Evolutionary conservation across 35 echinoderm and acorn worm genomes (phyloP).

Genomic region (Heliocidaris tuberculata): DNA sequence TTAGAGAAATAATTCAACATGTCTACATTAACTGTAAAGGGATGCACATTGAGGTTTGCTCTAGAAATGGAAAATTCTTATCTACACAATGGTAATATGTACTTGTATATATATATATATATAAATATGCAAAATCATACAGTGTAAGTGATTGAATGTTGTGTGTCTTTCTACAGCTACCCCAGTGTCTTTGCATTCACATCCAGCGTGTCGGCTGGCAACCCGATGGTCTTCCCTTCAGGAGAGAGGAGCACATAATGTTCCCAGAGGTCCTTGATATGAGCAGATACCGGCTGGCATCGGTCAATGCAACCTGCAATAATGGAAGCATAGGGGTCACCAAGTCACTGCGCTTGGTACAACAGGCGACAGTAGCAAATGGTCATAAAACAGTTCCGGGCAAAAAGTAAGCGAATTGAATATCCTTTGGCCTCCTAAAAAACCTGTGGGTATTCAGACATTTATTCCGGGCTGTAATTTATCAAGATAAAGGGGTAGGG

Average conservation of each 20-base stretch:
- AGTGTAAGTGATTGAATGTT: too few relatives aligned
- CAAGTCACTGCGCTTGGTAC: background rate
- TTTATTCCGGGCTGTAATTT: too few relatives aligned
- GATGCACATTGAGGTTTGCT: background rate
- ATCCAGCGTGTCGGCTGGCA: constrained; percentile 77
- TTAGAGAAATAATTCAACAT: background rate
- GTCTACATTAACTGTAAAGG: background rate
- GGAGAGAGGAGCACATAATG: constrained; percentile 79
- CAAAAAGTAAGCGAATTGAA: background rate
- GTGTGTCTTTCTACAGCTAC: constrained; percentile 54
- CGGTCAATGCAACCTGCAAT: constrained; percentile 48
- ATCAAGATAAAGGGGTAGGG: background rate
- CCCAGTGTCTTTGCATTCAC: constrained; percentile 92
- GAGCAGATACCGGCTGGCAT: constrained; percentile 65
- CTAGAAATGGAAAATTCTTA: too few relatives aligned
- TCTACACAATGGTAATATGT: too few relatives aligned
- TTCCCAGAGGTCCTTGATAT: constrained; percentile 88
- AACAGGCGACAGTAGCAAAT: background rate
- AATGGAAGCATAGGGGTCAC: constrained; percentile 7
- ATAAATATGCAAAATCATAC: background rate
- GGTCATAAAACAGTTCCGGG: background rate
- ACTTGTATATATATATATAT: too few relatives aligned
- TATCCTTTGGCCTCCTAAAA: background rate
- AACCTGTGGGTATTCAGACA: too few relatives aligned
- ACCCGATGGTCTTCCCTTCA: constrained; percentile 63